Base-by-base conservation (phyloP, 2,797 vertebrate species). In the Parambassis ranga region DNA sequence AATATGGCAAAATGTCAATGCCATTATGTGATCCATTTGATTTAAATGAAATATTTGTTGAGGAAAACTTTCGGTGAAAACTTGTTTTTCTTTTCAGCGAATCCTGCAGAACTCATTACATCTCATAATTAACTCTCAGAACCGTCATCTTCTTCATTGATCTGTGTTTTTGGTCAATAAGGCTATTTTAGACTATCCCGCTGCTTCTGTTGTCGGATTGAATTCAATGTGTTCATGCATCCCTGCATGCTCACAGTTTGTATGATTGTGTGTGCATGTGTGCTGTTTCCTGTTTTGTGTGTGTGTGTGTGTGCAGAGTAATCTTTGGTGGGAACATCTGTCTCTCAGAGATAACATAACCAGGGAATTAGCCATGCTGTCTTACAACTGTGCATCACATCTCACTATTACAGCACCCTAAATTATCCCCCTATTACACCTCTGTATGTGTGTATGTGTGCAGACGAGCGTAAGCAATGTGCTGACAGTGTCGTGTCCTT, bases 341-440 rank as follows among this genome's bases (percentile, higher is more conserved):
- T 87, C 85, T 84, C 79, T 87, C 69, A 73, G 83, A 88, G 90
- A 91, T 91, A 90, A 89, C 87, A 81, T 77, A 85, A 83, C 83
- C 42, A 1, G 63, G 65, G 83, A 89, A 90, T 91, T 90, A 84
- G 77, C 67, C 80, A 83, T 77, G 80, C 83, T 84, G 87, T 87
- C 83, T 86, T 88, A 85, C 80, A 82, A 79, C 85, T 7, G 32
- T 71, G 75, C 78, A 84, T 81, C 83, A 47, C 84, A 82, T 89
- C 77, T 85, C 75, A 82, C 81, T 69, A 42, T 83, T 87, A 74
- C 77, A 85, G 75, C 82, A 76, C 75, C 77, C 80, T 78, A 83
- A 83, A 87, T 82, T 88, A 85, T 61, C 80, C 75, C 75, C 59
- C 73, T 64, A 59, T 85, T 82, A 89, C 82, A 87, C 81, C 81